Conservation (phyloP, 2,797 vertebrate species). For the Betta splendens region DNA sequence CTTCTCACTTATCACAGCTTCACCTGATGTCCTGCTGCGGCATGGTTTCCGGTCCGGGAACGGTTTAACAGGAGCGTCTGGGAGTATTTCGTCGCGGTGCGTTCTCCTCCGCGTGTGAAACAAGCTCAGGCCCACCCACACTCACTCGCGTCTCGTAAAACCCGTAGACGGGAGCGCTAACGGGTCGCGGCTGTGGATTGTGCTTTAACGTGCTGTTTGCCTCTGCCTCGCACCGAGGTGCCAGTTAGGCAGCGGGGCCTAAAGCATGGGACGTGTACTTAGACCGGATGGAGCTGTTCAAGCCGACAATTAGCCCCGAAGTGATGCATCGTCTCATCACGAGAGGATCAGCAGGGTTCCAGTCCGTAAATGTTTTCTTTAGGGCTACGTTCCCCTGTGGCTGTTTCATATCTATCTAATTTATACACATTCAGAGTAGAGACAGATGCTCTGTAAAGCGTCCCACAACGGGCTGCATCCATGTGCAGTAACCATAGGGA, state of each 20-base stretch:
- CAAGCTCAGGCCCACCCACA: conserved; percentile 46
- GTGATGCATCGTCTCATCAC: conserved; percentile 41
- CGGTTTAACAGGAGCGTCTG: background rate
- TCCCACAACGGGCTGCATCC: conserved; percentile 57
- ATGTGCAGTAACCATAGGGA: conserved; percentile 67
- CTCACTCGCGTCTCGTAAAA: conserved; percentile 40
- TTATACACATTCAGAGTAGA: conserved; percentile 27
- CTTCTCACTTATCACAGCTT: background rate
- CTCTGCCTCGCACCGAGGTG: conserved; percentile 33
- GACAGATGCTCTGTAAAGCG: conserved; percentile 30
- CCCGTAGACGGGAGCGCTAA: conserved; percentile 46
- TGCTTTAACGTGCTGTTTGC: conserved; percentile 51
- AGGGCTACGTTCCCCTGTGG: conserved; percentile 10
- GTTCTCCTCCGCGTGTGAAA: conserved; percentile 26
- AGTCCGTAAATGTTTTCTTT: conserved; percentile 21
- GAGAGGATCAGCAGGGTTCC: conserved; percentile 20
- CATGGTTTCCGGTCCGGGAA: background rate
- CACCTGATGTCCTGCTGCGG: background rate
- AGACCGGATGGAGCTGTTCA: conserved; percentile 13
- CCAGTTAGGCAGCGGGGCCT: conserved; percentile 23
- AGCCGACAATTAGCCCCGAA: conserved; percentile 36
- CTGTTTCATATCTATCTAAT: conserved; percentile 29
- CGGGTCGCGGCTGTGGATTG: conserved; percentile 44
- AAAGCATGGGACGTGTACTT: conserved; percentile 26
- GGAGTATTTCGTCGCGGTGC: background rate